Evolutionary conservation across 1,140 invertebrate genomes (phyloP), one percentile per base, ranked within the genome.

Genomic region (Centruroides sculpturatus): DNA sequence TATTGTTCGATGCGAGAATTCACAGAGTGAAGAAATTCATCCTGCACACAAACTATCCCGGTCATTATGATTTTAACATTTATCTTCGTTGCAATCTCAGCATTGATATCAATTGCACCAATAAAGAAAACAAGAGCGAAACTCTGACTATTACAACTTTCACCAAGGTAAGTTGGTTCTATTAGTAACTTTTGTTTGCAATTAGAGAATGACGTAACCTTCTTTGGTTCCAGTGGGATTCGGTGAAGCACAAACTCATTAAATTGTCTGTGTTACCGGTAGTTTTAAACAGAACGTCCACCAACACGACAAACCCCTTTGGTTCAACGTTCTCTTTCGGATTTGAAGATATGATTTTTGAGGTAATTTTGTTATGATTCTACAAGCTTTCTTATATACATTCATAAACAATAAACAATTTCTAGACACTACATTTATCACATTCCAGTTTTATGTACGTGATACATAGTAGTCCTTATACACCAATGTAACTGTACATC

Each of bases 11-110:
- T 78, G 92, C 92, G 46, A 85, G 85, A 66, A 91, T 87, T 47
- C 90, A 98, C 70, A 80, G 83, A 68, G 92, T 92, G 54, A 95
- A 96, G 74, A 99, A 98, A 74, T 91, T 98, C 74, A 87, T 99
- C 23, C 78, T 99, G 52, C 96, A 98, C 73, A 97, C 94, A 8
- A 99, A 99, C 77, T 96, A 93, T 75, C 95, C 95, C 13, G 95
- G 95, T 3, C 95, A 99, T 77, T 98, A 97, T 76, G 95, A 98
- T 77, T 99, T 98, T 75, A 98, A 98, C 73, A 97, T 95, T 86
- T 96, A 92, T 75, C 87, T 90, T 76, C 81, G 91, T 60, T 92
- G 89, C 74, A 87, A 93, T 73, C 93, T 93, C 72, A 53, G 51
- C 8, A 53, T 53, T 5, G 5, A 53, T 5, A 23, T 53, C 5